Evolutionary conservation across 2,888 invertebrate species (phyloP), one percentile per base, ranked within the genome.

Genomic region (Machimus rusticus): DNA sequence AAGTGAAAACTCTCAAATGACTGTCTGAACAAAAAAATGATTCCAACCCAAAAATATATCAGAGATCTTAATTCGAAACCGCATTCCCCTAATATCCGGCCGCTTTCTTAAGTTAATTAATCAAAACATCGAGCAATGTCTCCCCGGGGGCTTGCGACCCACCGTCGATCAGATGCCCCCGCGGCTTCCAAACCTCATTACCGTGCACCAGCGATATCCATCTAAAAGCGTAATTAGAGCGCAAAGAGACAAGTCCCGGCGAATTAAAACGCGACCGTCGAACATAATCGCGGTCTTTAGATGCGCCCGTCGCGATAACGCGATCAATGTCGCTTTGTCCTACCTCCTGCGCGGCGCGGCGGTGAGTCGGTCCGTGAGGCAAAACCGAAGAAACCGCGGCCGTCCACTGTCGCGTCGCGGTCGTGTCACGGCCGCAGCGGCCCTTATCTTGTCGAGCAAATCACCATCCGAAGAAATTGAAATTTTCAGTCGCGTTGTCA

Each of bases 201-300:
- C 66, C 23, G 66, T 66, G 66, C 28, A 66, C 66, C 66, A 23
- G 28, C 51, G 81, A 81, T 81, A 55, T 2, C 51, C 31, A 81
- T 55, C 81, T 81, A 31, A 81, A 55, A 55, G 76, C 28, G 14
- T 31, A 81, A 81, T 81, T 81, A 81, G 51, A 51, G 55, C 81
- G 51, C 51, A 81, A 81, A 81, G 81, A 81, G 81, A 55, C 81
- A 81, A 81, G 6, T 51, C 43, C 55, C 81, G 28, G 81, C 5
- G 51, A 81, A 31, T 81, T 55, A 81, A 81, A 78, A 51, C 55
- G 81, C 31, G 55, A 55, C 37, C 34, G 51, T 51, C 81, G 81
- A 81, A 55, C 43, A 55, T 81, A 81, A 81, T 51, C 31, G 51
- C 51, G 28, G 28, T 23, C 28, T 81, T 81, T 23, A 81, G 81